Percentiles rank a stretch among this genome's conserved stretches.
These are phyloP conservation scores for Lordiphosa mommai DNA, from an alignment of 1,140 invertebrate genomes.

Conservation along the genomic window DNA sequence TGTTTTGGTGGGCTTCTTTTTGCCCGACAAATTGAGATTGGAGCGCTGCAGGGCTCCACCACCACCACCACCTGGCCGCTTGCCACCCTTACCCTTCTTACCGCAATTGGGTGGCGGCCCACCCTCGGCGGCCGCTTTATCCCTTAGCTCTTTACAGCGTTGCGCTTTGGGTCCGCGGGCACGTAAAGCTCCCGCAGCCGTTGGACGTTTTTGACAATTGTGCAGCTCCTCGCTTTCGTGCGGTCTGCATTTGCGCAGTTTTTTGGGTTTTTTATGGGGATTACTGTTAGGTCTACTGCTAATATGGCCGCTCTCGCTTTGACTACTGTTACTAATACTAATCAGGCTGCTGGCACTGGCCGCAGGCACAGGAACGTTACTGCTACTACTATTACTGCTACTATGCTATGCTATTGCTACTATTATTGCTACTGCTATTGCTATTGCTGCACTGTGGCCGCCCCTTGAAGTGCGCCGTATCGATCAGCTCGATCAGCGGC, in stretches of 20 bases:
- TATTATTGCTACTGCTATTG: slow-evolving; percentile 24
- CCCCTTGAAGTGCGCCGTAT: slow-evolving; percentile 59
- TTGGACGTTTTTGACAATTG: slow-evolving; percentile 52
- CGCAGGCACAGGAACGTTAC: slow-evolving; percentile 67
- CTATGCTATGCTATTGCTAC: slow-evolving; percentile 28
- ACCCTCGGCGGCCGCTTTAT: slow-evolving; percentile 32
- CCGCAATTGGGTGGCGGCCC: slow-evolving; percentile 48
- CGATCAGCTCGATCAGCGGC: slow-evolving; percentile 71
- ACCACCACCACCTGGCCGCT: slow-evolving; percentile 1
- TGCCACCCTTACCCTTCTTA: slow-evolving; percentile 45
- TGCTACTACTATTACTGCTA: slow-evolving; percentile 43
- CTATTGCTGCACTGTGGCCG: slow-evolving; percentile 55
- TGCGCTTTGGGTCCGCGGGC: slow-evolving; percentile 54
- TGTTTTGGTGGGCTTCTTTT: slow-evolving; percentile 26
- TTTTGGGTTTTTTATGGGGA: slow-evolving; percentile 44
- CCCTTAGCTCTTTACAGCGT: slow-evolving; percentile 45
- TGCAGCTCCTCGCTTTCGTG: slow-evolving; percentile 61
- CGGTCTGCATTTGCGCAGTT: slow-evolving; percentile 49
- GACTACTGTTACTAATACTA: slow-evolving; percentile 77
- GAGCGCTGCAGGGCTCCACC: background rate
- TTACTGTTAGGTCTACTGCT: slow-evolving; percentile 52
- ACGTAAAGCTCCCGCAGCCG: slow-evolving; percentile 31
- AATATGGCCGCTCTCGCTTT: slow-evolving; percentile 67
- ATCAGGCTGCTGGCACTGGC: slow-evolving; percentile 62
- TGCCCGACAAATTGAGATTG: slow-evolving; percentile 23